Conservation (phyloP, 2,113 vertebrate species). For the Cebus imitator region DNA sequence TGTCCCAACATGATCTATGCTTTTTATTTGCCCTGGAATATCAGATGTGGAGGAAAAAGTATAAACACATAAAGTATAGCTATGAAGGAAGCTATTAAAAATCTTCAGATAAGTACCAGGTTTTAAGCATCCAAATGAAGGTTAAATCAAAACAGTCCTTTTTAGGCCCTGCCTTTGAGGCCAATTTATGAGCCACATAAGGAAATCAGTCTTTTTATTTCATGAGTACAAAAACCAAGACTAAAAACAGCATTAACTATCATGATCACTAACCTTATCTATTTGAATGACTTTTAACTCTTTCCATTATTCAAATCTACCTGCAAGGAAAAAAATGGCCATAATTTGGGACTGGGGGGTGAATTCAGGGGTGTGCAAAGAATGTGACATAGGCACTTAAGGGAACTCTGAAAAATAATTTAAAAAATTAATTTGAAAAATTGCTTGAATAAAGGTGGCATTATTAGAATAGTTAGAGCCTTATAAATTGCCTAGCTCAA, state of each 20-base stretch:
- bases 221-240: conserved; percentile 35
- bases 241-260: background rate
- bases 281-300: background rate
- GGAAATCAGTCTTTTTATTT: conserved; percentile 38
- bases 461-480: background rate
- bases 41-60: background rate
- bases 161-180: background rate
- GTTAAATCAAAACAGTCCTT: conserved; percentile 52
- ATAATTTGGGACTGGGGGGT: background rate
- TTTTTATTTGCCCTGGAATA: conserved; percentile 3
- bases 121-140: conserved; percentile 48
- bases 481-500: conserved; percentile 19
- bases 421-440: conserved; percentile 27
- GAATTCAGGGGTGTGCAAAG: background rate
- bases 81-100: conserved; percentile 24
- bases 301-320: conserved; percentile 26
- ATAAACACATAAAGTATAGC: conserved; percentile 8
- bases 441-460: background rate
- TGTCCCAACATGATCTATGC: background rate
- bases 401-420: background rate
- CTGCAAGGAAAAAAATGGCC: background rate
- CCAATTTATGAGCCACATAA: conserved; percentile 20
- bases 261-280: background rate
- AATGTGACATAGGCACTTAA: background rate
- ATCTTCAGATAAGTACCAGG: conserved; percentile 28